phyloP scores from a whole-genome alignment of 2,797 vertebrate species.

The Menidia menidia region DNA sequence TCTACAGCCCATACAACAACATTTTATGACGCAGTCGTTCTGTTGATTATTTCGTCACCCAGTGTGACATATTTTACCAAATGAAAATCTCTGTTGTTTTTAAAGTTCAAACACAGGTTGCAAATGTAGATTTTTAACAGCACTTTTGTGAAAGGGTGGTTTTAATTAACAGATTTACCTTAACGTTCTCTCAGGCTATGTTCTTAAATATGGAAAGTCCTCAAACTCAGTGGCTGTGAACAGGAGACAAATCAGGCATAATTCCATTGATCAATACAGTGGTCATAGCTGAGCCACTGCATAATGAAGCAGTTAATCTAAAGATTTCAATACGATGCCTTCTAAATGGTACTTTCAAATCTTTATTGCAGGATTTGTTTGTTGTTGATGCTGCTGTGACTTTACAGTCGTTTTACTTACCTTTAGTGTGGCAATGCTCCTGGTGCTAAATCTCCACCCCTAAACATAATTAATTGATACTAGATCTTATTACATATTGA shows the following conservation, averaged over 20 bases:
- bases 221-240: conserved; percentile 27
- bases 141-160: background rate
- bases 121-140: background rate
- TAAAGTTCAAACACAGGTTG: background rate
- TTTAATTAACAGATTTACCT: conserved; percentile 27
- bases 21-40: conserved; percentile 10
- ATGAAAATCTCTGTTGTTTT: background rate
- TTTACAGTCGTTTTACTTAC: conserved; percentile 61
- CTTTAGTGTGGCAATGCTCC: conserved; percentile 47
- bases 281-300: conserved; percentile 52
- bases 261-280: conserved; percentile 61
- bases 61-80: conserved; percentile 4
- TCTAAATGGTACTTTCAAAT: conserved; percentile 60
- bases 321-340: conserved; percentile 59
- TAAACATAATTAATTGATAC: conserved; percentile 78
- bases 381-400: conserved; percentile 22
- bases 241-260: conserved; percentile 44
- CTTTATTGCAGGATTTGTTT: conserved; percentile 59
- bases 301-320: conserved; percentile 60
- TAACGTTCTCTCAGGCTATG: conserved; percentile 38
- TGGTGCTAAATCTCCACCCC: conserved; percentile 50
- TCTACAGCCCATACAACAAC: conserved; percentile 27
- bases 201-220: conserved; percentile 34
- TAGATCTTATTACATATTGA: conserved; percentile 82
- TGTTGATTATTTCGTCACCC: conserved; percentile 23